Percentiles rank a stretch among this genome's conserved stretches.
phyloP scores from a whole-genome alignment of 2,113 vertebrate species.

The Pseudorasbora parva region DNA sequence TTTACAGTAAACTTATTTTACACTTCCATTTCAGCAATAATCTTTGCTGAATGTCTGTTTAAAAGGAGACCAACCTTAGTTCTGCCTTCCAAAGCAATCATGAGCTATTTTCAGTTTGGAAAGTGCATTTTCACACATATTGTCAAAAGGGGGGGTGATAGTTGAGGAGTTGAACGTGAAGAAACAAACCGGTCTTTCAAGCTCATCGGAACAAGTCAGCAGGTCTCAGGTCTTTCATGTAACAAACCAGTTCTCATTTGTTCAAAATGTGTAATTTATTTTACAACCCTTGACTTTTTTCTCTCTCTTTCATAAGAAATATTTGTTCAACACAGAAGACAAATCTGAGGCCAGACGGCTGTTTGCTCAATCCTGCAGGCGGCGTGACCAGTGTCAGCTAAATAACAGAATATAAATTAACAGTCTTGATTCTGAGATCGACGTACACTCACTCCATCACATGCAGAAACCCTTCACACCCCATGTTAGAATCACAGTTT shows the following conservation, averaged over 20 bases:
- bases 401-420: conserved; percentile 75
- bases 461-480: background rate
- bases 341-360: conserved; percentile 64
- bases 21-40: too few relatives aligned
- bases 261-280: conserved; percentile 71
- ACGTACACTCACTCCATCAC: background rate
- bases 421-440: conserved; percentile 41
- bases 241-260: conserved; percentile 71
- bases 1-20: too few relatives aligned
- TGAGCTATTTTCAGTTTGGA: too few relatives aligned
- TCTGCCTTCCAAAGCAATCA: too few relatives aligned
- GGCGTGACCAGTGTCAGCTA: conserved; percentile 66
- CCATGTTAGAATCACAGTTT: background rate
- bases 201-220: background rate
- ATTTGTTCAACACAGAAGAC: conserved; percentile 71
- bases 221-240: conserved; percentile 64
- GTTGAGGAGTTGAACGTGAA: too few relatives aligned
- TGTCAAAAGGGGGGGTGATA: too few relatives aligned
- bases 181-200: background rate
- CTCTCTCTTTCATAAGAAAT: conserved; percentile 68
- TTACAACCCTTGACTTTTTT: conserved; percentile 72
- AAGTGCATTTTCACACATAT: too few relatives aligned
- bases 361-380: conserved; percentile 58
- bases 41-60: too few relatives aligned
- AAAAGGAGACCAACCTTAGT: too few relatives aligned